Evolutionary conservation across 2,888 invertebrate genomes (phyloP), one percentile per base, ranked within the genome.

Genomic region (Eueremaeus valkanovi): DNA sequence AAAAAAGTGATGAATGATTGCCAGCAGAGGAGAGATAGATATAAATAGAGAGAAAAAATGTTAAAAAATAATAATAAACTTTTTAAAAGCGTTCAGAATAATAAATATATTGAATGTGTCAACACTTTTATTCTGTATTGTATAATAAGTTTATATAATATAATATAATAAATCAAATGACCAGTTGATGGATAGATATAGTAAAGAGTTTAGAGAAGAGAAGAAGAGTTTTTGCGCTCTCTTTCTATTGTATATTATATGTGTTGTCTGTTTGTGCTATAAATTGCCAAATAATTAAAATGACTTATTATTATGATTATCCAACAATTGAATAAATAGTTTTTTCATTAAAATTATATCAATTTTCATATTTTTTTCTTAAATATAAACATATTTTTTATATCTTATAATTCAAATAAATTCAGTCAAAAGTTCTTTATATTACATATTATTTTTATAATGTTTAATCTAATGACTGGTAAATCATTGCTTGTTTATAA

Each of bases 1-100:
- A 55, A 55, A 27, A 27, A 55, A 27, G 55, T 55, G 55, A 55
- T 55, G 55, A 55, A 55, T 55, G 55, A 55, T 55, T 55, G 55
- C 55, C 55, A 55, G 55, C 11, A 27, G 27, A 55, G 9, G 9
- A 55, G 55, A 24, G 55, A 55, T 27, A 55, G 27, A 16, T 45
- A 45, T 45, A 3, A 45, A 45, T 45, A 18, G 18, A 45, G 45
- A 45, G 45, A 8, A 8, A 45, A 45, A 16, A 45, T 11, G 16
- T 45, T 11, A 13, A 11, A 45, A 16, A 45, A 45, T 45, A 45
- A 45, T 16, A 16, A 45, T 45, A 45, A 45, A 5, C 36, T n/a
- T n/a, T n/a, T n/a, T n/a, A n/a, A n/a, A n/a, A n/a, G n/a, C n/a
- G n/a, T n/a, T n/a, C n/a, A n/a, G n/a, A n/a, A n/a, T n/a, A n/a